Percentiles rank a stretch among this genome's conserved stretches.
phyloP scores from a whole-genome alignment of 2,797 vertebrate genomes.

The Okamejei kenojei region DNA sequence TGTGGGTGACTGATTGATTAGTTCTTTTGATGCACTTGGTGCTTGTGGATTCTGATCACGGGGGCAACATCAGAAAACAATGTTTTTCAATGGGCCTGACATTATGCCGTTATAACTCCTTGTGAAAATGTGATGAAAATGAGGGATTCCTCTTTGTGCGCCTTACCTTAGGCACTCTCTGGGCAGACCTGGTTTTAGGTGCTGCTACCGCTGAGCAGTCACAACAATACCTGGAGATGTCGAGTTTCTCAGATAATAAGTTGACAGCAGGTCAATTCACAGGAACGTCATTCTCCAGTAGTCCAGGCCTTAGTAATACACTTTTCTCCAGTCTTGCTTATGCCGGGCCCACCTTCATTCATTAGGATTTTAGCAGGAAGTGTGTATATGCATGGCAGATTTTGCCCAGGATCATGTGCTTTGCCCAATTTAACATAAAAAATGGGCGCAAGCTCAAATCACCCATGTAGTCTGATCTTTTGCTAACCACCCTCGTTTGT shows the following conservation, averaged over 20 bases:
- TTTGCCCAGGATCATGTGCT: too few species aligned
- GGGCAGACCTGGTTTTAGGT: neutral
- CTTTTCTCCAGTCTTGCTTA: neutral
- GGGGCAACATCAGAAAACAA: too few species aligned
- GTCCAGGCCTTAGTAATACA: neutral
- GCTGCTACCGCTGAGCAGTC: neutral
- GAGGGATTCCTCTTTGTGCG: neutral
- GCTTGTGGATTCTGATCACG: neutral
- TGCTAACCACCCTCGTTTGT: too few species aligned
- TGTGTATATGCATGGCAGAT: too few species aligned
- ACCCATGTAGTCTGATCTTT: neutral
- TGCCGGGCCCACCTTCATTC: neutral
- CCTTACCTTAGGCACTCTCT: neutral
- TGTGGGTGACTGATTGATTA: constrained; percentile 47
- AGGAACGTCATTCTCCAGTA: neutral
- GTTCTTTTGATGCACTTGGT: neutral
- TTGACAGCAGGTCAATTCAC: neutral
- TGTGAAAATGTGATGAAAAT: neutral
- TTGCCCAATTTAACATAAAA: too few species aligned
- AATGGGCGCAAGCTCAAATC: too few species aligned
- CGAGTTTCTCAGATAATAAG: neutral
- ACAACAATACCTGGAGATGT: neutral
- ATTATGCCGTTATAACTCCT: neutral
- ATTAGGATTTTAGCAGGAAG: neutral
- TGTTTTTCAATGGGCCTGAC: neutral